Percentiles rank a stretch among this genome's conserved stretches.
phyloP scores from a whole-genome alignment of 2,113 vertebrate genomes.

The Gallinago jamesoni region DNA sequence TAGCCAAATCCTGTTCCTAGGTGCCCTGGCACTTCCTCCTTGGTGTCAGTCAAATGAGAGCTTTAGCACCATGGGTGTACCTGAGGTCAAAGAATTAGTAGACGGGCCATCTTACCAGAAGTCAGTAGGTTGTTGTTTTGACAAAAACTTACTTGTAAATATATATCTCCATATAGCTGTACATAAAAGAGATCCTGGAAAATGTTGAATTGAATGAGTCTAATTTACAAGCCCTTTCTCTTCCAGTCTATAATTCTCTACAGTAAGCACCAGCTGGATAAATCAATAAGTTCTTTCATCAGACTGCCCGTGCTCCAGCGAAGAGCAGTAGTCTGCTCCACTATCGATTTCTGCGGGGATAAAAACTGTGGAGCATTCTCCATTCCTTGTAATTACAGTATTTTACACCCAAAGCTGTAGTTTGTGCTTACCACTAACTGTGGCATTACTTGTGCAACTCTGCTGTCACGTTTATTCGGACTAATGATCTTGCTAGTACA shows the following conservation, averaged over 20 bases:
- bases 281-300: conserved; percentile 71
- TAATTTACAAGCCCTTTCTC: conserved; percentile 54
- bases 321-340: conserved; percentile 53
- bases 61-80: not conserved
- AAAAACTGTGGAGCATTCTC: conserved; percentile 62
- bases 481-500: conserved; percentile 56
- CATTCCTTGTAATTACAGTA: conserved; percentile 67
- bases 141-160: conserved; percentile 16
- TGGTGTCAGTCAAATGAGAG: not conserved
- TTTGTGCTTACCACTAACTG: conserved; percentile 60
- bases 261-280: conserved; percentile 55
- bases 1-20: not conserved
- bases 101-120: not conserved
- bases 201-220: conserved; percentile 42
- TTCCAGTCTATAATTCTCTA: conserved; percentile 62
- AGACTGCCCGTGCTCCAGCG: conserved; percentile 31
- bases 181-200: conserved; percentile 1
- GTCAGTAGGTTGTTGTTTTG: not conserved
- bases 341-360: conserved; percentile 71
- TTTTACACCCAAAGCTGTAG: conserved; percentile 69
- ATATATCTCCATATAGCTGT: not conserved
- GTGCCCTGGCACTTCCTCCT: not conserved
- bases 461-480: conserved; percentile 55
- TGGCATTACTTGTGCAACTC: conserved; percentile 58
- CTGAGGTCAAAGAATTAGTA: not conserved